A percentile compares a stretch with the other conserved stretches of the same genome.
Conservation (phyloP, 2,113 vertebrate species). For the Falco punctatus region DNA sequence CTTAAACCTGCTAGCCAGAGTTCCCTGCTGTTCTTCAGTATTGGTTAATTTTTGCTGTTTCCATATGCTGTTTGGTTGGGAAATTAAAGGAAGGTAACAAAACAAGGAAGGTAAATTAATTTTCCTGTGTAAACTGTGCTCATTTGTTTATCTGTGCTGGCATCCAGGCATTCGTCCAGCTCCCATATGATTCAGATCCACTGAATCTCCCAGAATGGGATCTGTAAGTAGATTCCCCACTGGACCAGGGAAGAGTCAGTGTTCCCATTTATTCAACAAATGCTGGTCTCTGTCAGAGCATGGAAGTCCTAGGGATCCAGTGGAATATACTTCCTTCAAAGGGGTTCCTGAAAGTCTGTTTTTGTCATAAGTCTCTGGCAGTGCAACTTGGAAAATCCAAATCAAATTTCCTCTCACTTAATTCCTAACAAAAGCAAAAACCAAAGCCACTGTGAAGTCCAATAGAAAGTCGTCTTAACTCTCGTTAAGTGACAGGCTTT, state of each 20-base stretch:
- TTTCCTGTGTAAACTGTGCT: neutral
- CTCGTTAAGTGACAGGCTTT: constrained; percentile 6
- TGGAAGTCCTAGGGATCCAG: neutral
- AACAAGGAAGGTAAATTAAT: neutral
- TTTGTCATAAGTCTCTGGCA: constrained; percentile 57
- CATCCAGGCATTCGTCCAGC: neutral
- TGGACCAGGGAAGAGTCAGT: neutral
- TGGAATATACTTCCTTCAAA: constrained; percentile 17
- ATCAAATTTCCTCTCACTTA: constrained; percentile 65
- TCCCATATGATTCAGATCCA: neutral
- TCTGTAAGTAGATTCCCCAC: neutral
- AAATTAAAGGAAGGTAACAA: neutral
- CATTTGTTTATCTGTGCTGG: neutral
- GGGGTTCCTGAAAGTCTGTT: constrained; percentile 39
- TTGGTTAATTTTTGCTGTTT: neutral
- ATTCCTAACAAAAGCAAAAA: constrained; percentile 56
- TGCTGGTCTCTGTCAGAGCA: neutral
- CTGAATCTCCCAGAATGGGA: neutral
- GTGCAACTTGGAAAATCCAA: constrained; percentile 65
- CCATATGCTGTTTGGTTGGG: neutral
- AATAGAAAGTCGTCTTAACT: constrained; percentile 7
- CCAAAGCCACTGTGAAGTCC: neutral
- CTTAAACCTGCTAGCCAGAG: neutral
- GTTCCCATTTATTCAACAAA: neutral
- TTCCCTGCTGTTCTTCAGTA: neutral